Percentiles rank a stretch among this genome's conserved stretches.
Conservation (phyloP, 2,113 vertebrate genomes). For the Oxygymnocypris stewartii region DNA sequence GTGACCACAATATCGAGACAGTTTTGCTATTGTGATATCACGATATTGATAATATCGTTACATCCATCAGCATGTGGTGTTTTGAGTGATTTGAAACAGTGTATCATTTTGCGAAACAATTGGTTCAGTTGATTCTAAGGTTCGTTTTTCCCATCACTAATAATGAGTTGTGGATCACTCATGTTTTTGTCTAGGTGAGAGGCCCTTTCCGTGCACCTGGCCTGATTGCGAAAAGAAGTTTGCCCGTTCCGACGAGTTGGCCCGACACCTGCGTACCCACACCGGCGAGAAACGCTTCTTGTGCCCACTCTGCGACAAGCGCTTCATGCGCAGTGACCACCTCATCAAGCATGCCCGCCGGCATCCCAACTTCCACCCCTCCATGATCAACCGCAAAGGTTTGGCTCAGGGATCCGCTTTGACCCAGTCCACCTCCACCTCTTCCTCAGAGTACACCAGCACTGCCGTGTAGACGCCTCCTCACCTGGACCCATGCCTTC, state of each 20-base stretch:
- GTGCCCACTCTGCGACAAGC: constrained; percentile 78
- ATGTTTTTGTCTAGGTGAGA: constrained; percentile 67
- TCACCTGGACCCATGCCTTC: constrained; percentile 1
- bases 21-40: too few species aligned
- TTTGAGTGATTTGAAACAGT: too few species aligned
- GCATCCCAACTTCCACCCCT: constrained; percentile 76
- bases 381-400: constrained; percentile 74
- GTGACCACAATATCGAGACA: too few species aligned
- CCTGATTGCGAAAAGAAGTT: constrained; percentile 79
- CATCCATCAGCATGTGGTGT: too few species aligned
- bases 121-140: too few species aligned
- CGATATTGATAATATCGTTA: too few species aligned
- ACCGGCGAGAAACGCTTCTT: constrained; percentile 79
- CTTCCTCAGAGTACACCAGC: constrained; percentile 54
- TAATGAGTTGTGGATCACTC: constrained; percentile 14
- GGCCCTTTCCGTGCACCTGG: constrained; percentile 79
- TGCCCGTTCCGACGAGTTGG: constrained; percentile 78
- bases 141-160: too few species aligned
- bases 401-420: constrained; percentile 27
- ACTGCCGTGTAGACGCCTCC: background rate
- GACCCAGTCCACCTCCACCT: constrained; percentile 23
- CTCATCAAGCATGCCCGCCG: constrained; percentile 81
- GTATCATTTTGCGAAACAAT: too few species aligned
- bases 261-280: constrained; percentile 80
- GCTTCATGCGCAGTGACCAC: constrained; percentile 82